A percentile compares a stretch with the other conserved stretches of the same genome.
Evolutionary conservation across 1,140 invertebrate genomes (phyloP).

Genomic region (Drosophila grimshawi): DNA sequence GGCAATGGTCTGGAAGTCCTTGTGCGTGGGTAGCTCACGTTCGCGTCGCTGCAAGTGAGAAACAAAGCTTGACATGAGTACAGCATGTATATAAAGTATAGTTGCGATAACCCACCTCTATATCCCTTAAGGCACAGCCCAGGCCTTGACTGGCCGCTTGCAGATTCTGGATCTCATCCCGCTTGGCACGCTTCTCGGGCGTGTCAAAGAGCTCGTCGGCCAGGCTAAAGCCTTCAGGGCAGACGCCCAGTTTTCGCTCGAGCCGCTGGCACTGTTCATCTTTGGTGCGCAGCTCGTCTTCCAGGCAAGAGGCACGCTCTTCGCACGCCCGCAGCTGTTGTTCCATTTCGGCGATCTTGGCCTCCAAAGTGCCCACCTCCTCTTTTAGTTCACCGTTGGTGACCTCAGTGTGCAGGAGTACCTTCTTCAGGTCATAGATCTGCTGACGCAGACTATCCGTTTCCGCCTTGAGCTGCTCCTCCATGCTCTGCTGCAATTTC

Average conservation of each 20-base stretch:
- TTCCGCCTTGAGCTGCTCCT: slow-evolving; percentile 84
- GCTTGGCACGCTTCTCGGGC: slow-evolving; percentile 69
- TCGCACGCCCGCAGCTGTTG: slow-evolving; percentile 44
- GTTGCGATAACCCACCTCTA: slow-evolving; percentile 52
- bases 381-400: slow-evolving; percentile 87
- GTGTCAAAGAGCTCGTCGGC: slow-evolving; percentile 77
- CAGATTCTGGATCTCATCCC: slow-evolving; percentile 58
- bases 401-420: slow-evolving; percentile 86
- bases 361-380: slow-evolving; percentile 85
- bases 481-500: slow-evolving; percentile 85
- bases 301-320: slow-evolving; percentile 65
- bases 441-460: slow-evolving; percentile 85
- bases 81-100: neutral
- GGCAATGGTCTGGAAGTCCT: slow-evolving; percentile 72
- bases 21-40: slow-evolving; percentile 66
- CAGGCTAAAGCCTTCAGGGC: slow-evolving; percentile 68
- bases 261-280: slow-evolving; percentile 65
- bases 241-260: slow-evolving; percentile 63
- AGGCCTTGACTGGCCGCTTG: slow-evolving; percentile 64
- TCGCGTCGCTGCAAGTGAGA: slow-evolving; percentile 54
- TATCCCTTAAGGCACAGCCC: slow-evolving; percentile 62
- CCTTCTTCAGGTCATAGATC: slow-evolving; percentile 85
- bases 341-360: slow-evolving; percentile 65
- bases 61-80: neutral
- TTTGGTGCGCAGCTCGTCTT: slow-evolving; percentile 77